Percentiles rank a stretch among this genome's conserved stretches.
Evolutionary conservation across 2,797 vertebrate species (phyloP).

Genomic region (Pseudocheirus occidentalis): DNA sequence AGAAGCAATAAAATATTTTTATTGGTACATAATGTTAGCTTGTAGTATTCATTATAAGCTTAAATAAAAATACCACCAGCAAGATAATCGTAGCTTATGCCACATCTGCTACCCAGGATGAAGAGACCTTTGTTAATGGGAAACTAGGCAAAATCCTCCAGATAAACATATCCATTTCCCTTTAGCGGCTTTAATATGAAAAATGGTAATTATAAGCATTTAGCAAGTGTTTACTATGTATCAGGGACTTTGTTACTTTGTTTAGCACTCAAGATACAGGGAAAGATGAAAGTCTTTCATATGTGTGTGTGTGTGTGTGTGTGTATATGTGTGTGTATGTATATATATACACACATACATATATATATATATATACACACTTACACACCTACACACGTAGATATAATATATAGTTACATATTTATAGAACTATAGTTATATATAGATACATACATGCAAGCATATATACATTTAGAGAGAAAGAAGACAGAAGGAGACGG

Average conservation of each 20-base stretch:
- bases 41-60: not conserved
- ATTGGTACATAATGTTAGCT: not conserved
- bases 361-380: no score
- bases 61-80: not conserved
- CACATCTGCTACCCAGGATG: not conserved
- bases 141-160: not conserved
- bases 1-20: not conserved
- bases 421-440: no score
- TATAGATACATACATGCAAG: no score
- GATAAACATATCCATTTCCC: not conserved
- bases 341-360: accelerated
- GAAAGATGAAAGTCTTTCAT: not conserved
- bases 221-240: not conserved
- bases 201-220: not conserved
- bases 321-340: no score
- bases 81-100: not conserved
- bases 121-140: not conserved
- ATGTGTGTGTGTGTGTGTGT: no score
- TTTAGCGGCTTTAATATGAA: not conserved
- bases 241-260: not conserved
- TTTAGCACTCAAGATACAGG: not conserved
- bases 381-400: no score
- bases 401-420: no score
- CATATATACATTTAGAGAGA: not conserved
- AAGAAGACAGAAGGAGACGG: not conserved